Evolutionary conservation across 2,113 vertebrate genomes (phyloP).

Genomic region (Eulacestoma nigropectus): DNA sequence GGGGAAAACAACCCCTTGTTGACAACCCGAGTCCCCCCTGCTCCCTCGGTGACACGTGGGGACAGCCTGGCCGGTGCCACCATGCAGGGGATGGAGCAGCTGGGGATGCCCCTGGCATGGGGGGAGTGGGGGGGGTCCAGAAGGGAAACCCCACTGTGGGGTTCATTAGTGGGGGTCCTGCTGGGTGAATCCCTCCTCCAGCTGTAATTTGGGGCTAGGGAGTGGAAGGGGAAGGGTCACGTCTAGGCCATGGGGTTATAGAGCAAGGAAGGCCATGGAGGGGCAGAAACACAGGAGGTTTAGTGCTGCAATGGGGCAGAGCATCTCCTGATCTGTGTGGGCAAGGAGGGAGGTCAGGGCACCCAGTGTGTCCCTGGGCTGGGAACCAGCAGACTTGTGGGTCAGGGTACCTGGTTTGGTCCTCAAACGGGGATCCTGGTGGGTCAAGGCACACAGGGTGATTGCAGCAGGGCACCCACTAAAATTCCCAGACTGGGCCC

Average conservation of each 20-base stretch:
- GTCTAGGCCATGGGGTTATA: neutral
- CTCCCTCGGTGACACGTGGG: neutral
- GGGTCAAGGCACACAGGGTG: neutral
- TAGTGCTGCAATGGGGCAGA: neutral
- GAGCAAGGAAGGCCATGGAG: neutral
- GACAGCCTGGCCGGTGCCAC: fast-evolving
- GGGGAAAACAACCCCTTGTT: neutral
- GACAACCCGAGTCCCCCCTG: neutral
- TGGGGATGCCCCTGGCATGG: fast-evolving
- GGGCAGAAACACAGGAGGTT: neutral
- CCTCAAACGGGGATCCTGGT: neutral
- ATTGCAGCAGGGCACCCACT: neutral
- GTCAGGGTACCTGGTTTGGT: neutral
- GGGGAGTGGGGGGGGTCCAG: fast-evolving
- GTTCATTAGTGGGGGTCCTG: neutral
- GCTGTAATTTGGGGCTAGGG: neutral
- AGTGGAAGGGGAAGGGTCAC: neutral
- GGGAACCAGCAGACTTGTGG: neutral
- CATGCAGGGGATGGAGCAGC: neutral
- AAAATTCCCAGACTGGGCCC: neutral
- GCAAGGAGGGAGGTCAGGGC: neutral
- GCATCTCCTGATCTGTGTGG: fast-evolving
- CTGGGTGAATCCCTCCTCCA: neutral
- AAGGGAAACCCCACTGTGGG: neutral
- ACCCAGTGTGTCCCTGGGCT: neutral